Conservation (phyloP, 2,797 vertebrate species). For the Coluber constrictor region DNA sequence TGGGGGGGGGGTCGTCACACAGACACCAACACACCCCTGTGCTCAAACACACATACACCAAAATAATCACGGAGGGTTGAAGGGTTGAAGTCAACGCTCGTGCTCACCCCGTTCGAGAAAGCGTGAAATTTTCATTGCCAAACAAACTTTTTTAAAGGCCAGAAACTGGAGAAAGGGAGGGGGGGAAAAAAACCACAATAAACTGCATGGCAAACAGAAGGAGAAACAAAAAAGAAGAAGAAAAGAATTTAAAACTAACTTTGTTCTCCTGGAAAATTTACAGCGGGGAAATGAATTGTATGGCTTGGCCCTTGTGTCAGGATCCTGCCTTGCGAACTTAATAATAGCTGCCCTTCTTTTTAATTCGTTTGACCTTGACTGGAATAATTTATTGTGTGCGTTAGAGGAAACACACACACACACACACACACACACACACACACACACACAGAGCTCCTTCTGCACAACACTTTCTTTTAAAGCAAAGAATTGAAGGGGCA, state of each 20-base stretch:
- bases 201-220: not conserved
- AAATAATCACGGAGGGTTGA: no score
- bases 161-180: not conserved
- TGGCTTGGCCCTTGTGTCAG: conserved; percentile 83
- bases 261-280: conserved; percentile 65
- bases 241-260: conserved; percentile 17
- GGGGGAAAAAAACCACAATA: not conserved
- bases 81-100: no score
- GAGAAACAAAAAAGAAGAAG: not conserved
- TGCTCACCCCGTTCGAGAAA: conserved; percentile 3
- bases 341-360: conserved; percentile 81
- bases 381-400: conserved; percentile 79
- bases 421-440: no score
- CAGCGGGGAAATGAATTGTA: conserved; percentile 76
- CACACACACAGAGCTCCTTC: not conserved
- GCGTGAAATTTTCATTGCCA: not conserved
- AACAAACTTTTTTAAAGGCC: not conserved
- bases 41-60: no score
- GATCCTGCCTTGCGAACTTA: conserved; percentile 83
- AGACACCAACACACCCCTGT: not conserved
- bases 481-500: conserved; percentile 59
- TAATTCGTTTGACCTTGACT: conserved; percentile 93
- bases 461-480: conserved; percentile 32
- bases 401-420: conserved; percentile 63
- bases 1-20: not conserved